Base-by-base conservation (phyloP, 2,113 vertebrate genomes). In the Tetraodon nigroviridis region DNA sequence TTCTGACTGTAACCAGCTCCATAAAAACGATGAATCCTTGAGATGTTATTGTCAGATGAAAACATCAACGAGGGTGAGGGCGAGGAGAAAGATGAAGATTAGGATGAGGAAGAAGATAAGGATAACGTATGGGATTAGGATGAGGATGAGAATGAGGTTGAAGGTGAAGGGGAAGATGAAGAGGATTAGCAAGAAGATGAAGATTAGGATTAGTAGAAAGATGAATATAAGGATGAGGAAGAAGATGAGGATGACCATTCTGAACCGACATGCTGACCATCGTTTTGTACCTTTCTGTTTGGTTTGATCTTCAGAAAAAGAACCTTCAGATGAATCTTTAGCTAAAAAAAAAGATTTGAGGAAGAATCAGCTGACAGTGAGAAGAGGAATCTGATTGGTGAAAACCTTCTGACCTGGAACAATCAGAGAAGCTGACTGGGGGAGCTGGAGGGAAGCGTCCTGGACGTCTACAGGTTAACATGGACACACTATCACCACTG, bases 391-490 rank as follows among this genome's bases (percentile, higher is more conserved):
- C 20, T 14, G 8, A 54, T 6, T 18, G 16, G 13, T 17, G 12
- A 2, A 47, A 69, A 37, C 10, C 6, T 20, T 17, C 41, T 86
- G 91, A 93, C 91, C 91, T 91, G 84, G 78, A 82, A 86, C 59
- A 69, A 89, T 83, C 80, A 81, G 65, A 53, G 88, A 63, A n/a
- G 88, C 85, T 63, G 91, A 83, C n/a, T 83, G 61, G 41, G 84
- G 68, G 7, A 82, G 73, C 4, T 84, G 87, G 80, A 94, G 85
- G 59, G 91, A 87, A 14, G 90, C 86, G 81, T 95, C 94, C 21
- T 91, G 90, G 74, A 94, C 84, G 81, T 96, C 94, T 97, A 75
- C 21, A 84, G 61, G 41, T 67, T 68, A 40, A 76, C 19, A 78
- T 58, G 75, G 15, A 59, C 8, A 57, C 32, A 37, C 32, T 3